A percentile compares a stretch with the other conserved stretches of the same genome.
Evolutionary conservation across 2,888 invertebrate genomes (phyloP).

Genomic region (Syritta pipiens): DNA sequence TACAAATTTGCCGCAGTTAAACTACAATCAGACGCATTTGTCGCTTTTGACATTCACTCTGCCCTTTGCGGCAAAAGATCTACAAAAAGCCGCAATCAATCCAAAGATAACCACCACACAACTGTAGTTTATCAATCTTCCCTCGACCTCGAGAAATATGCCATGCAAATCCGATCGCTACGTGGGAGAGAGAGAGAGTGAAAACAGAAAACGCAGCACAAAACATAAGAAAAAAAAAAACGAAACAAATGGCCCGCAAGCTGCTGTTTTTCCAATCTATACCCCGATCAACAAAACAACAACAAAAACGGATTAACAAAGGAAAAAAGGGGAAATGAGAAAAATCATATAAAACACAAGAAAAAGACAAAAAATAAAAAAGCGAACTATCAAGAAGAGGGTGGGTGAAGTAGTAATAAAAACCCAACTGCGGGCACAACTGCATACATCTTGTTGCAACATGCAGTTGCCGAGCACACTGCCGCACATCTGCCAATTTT

Average conservation of each 20-base stretch:
- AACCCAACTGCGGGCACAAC: slow-evolving; percentile 34
- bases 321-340: slow-evolving; percentile 42
- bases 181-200: slow-evolving; percentile 29
- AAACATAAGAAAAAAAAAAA: background rate
- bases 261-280: slow-evolving; percentile 19
- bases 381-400: too few relatives aligned
- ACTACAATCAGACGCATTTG: too few relatives aligned
- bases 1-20: too few relatives aligned
- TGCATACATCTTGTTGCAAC: slow-evolving; percentile 35
- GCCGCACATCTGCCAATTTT: slow-evolving; percentile 63
- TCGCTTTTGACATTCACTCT: too few relatives aligned
- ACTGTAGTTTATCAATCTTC: background rate
- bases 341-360: too few relatives aligned
- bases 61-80: too few relatives aligned
- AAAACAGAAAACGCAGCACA: slow-evolving; percentile 9
- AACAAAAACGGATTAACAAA: slow-evolving; percentile 37
- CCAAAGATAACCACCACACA: background rate
- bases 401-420: slow-evolving; percentile 41
- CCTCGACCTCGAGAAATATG: slow-evolving; percentile 58
- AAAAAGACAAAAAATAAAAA: slow-evolving; percentile 9
- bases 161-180: slow-evolving; percentile 28
- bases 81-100: slow-evolving; percentile 28
- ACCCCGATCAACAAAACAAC: background rate
- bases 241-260: slow-evolving; percentile 31
- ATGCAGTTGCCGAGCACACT: slow-evolving; percentile 14